Base-by-base conservation (phyloP, 2,888 invertebrate species). In the Tanypteryx hageni region DNA sequence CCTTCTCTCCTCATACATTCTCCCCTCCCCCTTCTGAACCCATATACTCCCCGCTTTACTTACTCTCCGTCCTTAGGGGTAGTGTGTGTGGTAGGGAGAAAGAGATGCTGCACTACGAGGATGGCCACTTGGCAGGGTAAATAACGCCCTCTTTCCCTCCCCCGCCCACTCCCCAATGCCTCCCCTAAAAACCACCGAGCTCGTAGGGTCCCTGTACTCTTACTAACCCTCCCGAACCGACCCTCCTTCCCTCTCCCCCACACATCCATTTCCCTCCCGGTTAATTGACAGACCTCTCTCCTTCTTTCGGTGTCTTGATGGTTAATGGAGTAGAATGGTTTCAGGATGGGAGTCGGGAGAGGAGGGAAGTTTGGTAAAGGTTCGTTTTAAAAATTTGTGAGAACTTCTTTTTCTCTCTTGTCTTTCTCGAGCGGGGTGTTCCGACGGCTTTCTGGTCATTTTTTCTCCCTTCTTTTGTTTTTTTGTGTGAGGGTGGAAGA, bases 261-360 rank as follows among this genome's bases (percentile, higher is more conserved):
- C n/a, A n/a, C n/a, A n/a, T n/a, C n/a, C n/a, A n/a, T n/a, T 27
- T 76, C 76, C 27, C 76, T 61, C 61, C 18, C 61, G 68, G 22
- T 68, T 76, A 76, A 76, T 76, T 76, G 76, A 76, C 76, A 76
- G 76, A n/a, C 76, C 76, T 76, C 44, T 44, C 44, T 44, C 76
- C 76, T 18, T n/a, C 76, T 10, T 76, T 22, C 61, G 61, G 61
- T 18, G 61, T 27, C 76, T 27, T 76, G 22, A 13, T 27, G 27
- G 27, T 76, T 76, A 76, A 76, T 76, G 76, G 76, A 76, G 76
- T 22, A 76, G 76, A 76, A 76, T 76, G 76, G 76, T 76, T 76
- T 76, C 76, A 18, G 76, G 76, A 14, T 16, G 16, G 16, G n/a
- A 44, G 44, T 44, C 5, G 1, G 44, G 44, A n/a, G 64, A 22